Evolutionary conservation across 2,888 invertebrate species (phyloP).

Genomic region (Hirtodrosophila histrioides): DNA sequence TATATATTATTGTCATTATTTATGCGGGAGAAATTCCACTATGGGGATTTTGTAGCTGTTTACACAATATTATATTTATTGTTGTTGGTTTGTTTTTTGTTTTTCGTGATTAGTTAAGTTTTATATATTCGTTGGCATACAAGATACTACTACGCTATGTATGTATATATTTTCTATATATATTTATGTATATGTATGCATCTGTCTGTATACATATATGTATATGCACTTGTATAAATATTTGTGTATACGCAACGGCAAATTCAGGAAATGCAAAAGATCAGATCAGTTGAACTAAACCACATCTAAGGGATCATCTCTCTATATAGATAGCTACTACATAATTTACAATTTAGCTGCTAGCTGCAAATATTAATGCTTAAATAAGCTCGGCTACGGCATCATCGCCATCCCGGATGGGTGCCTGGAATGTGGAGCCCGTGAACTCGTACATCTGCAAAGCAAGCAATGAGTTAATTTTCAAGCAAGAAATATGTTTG

Average conservation of each 20-base stretch:
- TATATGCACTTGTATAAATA: constrained; percentile 42
- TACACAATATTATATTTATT: constrained; percentile 36
- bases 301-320: constrained; percentile 25
- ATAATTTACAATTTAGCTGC: constrained; percentile 62
- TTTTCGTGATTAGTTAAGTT: constrained; percentile 23
- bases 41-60: constrained; percentile 61
- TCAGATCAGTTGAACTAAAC: constrained; percentile 54
- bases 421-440: constrained; percentile 91
- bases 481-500: neutral
- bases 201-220: constrained; percentile 39
- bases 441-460: constrained; percentile 84
- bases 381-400: constrained; percentile 84
- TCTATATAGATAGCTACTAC: constrained; percentile 56
- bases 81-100: constrained; percentile 25
- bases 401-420: constrained; percentile 84
- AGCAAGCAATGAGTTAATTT: neutral
- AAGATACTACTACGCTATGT: constrained; percentile 56
- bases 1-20: constrained; percentile 80
- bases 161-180: constrained; percentile 30
- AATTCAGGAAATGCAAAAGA: constrained; percentile 61
- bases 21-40: constrained; percentile 79
- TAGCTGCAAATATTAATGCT: constrained; percentile 36
- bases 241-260: constrained; percentile 37
- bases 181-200: constrained; percentile 17
- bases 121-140: constrained; percentile 64